Evolutionary conservation across 2,888 invertebrate species (phyloP).

Genomic region (Baccha elongata): DNA sequence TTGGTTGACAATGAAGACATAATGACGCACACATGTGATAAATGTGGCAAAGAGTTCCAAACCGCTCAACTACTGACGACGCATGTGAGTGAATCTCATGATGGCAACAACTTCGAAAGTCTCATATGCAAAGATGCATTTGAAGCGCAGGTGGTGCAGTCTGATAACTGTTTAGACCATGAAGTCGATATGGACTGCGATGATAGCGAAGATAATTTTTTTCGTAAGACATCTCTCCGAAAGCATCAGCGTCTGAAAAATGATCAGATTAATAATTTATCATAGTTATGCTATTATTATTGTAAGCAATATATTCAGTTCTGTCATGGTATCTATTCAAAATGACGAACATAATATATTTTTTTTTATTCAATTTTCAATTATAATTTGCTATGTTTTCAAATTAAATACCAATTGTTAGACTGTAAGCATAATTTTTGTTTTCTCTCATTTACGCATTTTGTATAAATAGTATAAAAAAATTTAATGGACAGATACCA

Average conservation of each 20-base stretch:
- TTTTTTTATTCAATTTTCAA: too few species aligned
- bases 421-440: too few species aligned
- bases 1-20: background rate
- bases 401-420: too few species aligned
- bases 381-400: too few species aligned
- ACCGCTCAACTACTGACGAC: conserved; percentile 15
- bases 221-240: conserved; percentile 41
- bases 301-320: too few species aligned
- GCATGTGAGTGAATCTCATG: conserved; percentile 47
- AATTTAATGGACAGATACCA: too few species aligned
- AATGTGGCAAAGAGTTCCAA: conserved; percentile 37
- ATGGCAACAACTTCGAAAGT: background rate
- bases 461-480: too few species aligned
- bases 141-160: conserved; percentile 6
- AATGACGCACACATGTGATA: conserved; percentile 42
- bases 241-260: conserved; percentile 67
- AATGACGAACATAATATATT: too few species aligned
- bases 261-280: background rate
- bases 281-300: background rate
- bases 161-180: conserved; percentile 5
- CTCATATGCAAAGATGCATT: conserved; percentile 28
- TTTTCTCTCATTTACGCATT: too few species aligned
- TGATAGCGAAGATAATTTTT: conserved; percentile 45
- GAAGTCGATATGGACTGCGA: conserved; percentile 30
- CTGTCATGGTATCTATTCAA: too few species aligned